Conservation (phyloP, 2,113 vertebrate species). For the Cercopithecus mona region DNA sequence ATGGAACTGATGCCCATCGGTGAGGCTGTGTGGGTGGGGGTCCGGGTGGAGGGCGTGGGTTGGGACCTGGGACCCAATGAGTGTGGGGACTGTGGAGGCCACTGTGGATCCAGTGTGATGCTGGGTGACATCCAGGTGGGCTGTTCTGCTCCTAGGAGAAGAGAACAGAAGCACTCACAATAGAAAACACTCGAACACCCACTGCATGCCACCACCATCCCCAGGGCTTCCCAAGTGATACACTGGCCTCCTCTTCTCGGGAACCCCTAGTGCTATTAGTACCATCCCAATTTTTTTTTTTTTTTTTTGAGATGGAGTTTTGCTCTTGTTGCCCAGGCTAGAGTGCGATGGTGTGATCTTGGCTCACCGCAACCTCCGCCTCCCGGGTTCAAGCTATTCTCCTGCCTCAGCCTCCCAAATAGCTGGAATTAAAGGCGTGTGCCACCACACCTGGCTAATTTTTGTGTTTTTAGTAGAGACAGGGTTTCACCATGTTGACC, state of each 20-base stretch:
- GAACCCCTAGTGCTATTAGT: background rate
- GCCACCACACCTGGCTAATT: too few relatives aligned
- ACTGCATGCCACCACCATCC: rapidly evolving
- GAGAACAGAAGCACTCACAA: background rate
- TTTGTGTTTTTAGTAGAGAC: too few relatives aligned
- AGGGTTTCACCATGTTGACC: too few relatives aligned
- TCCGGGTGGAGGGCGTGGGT: slow-evolving; percentile 80
- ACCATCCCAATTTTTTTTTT: background rate
- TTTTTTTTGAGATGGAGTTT: too few relatives aligned
- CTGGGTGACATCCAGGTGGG: background rate
- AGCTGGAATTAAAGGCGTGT: too few relatives aligned
- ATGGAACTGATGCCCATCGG: slow-evolving; percentile 93
- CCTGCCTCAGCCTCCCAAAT: too few relatives aligned
- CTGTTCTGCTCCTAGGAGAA: background rate
- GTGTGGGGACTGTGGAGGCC: background rate
- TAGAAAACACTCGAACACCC: rapidly evolving
- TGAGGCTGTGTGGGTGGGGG: slow-evolving; percentile 75
- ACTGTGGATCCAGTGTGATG: background rate
- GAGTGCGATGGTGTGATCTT: too few relatives aligned
- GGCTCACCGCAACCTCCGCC: rapidly evolving
- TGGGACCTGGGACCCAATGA: background rate
- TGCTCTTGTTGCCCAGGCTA: too few relatives aligned
- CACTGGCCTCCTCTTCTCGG: background rate
- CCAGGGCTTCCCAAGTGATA: rapidly evolving
- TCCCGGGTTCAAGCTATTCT: too few relatives aligned